phyloP scores from a whole-genome alignment of 2,888 invertebrate genomes.

The Agrochola lota region DNA sequence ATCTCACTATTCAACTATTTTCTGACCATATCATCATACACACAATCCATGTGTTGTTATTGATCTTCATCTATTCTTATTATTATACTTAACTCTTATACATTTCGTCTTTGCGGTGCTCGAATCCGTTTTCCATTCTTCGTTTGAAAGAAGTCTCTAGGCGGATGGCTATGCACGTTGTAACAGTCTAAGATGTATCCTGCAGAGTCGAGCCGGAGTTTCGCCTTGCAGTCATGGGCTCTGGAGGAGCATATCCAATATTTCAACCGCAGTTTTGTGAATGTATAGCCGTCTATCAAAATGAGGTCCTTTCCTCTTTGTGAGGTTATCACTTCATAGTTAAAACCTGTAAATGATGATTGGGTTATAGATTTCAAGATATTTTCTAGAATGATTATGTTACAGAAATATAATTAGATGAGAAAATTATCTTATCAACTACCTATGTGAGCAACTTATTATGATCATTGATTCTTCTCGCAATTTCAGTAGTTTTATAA shows the following conservation, averaged over 20 bases:
- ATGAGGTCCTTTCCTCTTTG: conserved; percentile 51
- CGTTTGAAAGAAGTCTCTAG: conserved; percentile 22
- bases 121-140: not conserved
- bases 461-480: not conserved
- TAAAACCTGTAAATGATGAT: conserved; percentile 16
- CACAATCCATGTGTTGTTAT: not conserved
- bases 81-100: not conserved
- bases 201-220: conserved; percentile 39
- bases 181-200: conserved; percentile 38
- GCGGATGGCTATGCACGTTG: conserved; percentile 58
- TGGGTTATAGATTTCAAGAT: not conserved
- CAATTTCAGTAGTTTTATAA: not conserved
- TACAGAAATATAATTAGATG: not conserved
- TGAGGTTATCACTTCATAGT: conserved; percentile 45
- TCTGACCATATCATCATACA: not conserved
- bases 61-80: not conserved
- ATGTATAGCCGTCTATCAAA: conserved; percentile 71
- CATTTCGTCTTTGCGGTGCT: not conserved
- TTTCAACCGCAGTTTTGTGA: conserved; percentile 12
- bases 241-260: conserved; percentile 64
- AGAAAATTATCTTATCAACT: not conserved
- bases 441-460: not conserved
- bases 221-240: conserved; percentile 62
- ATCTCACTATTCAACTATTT: not conserved
- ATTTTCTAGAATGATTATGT: not conserved